phyloP scores from a whole-genome alignment of 2,888 invertebrate genomes.

The Eretmocerus hayati region DNA sequence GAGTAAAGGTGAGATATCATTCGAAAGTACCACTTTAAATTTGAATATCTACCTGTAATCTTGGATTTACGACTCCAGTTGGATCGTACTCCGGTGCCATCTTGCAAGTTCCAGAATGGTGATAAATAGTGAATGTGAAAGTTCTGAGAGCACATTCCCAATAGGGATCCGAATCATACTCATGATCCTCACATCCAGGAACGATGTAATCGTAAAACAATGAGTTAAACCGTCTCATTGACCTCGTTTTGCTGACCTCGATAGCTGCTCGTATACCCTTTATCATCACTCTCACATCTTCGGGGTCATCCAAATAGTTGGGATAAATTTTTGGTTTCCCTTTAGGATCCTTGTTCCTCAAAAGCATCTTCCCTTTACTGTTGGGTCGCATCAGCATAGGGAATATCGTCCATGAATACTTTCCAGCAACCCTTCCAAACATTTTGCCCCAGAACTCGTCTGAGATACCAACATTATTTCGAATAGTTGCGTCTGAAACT shows the following conservation, averaged over 20 bases:
- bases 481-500: conserved; percentile 52
- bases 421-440: conserved; percentile 50
- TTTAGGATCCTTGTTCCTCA: conserved; percentile 58
- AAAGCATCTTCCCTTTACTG: conserved; percentile 61
- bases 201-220: conserved; percentile 51
- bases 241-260: conserved; percentile 54
- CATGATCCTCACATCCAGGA: conserved; percentile 53
- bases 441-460: conserved; percentile 54
- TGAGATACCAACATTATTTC: conserved; percentile 42
- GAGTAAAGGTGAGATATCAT: too few relatives aligned
- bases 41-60: conserved; percentile 40
- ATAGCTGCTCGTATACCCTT: conserved; percentile 55
- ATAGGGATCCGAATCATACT: conserved; percentile 60
- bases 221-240: conserved; percentile 56
- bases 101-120: conserved; percentile 58
- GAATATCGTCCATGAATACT: conserved; percentile 36
- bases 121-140: conserved; percentile 65
- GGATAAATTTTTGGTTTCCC: conserved; percentile 61
- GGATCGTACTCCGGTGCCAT: conserved; percentile 59
- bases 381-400: conserved; percentile 54
- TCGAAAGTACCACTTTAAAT: background rate
- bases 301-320: conserved; percentile 60
- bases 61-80: conserved; percentile 59
- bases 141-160: conserved; percentile 63
- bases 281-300: conserved; percentile 59